Evolutionary conservation across 2,888 invertebrate species (phyloP), one percentile per base, ranked within the genome.

Genomic region (Leptothorax acervorum): DNA sequence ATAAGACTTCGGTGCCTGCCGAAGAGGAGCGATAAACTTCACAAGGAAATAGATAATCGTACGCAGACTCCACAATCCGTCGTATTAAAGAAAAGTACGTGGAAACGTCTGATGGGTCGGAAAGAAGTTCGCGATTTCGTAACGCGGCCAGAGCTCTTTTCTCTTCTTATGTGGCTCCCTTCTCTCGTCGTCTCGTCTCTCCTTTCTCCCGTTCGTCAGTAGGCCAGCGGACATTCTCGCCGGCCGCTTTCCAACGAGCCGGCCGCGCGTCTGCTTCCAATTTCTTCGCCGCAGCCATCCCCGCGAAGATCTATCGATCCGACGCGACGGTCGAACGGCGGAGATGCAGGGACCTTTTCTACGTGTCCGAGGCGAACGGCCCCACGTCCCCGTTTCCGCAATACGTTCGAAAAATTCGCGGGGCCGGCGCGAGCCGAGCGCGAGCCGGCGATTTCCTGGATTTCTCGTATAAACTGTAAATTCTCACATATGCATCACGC

Each of bases 201-300:
- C 86, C 87, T 90, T 90, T 90, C 90, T 90, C 90, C 84, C 35
- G 86, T 87, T 85, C 85, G 88, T 88, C 89, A 90, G 90, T 90
- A 90, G 90, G 90, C 90, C 90, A 90, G 73, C 90, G 86, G 84
- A 86, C 89, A 90, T 88, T 90, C 90, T 70, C 89, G 90, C 28
- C 66, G 83, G 75, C 87, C 88, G 90, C 90, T 90, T 90, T 90
- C 90, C 89, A 90, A 89, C 88, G 81, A 63, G 63, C 35, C 6
- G 79, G 82, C 75, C 70, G 45, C 79, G 28, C 45, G 65, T 70
- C 53, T 82, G 84, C 89, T 81, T 76, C 83, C 78, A 86, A 90
- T 89, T 89, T 88, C 89, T 68, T 83, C 86, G 85, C 39, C 48
- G 70, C 66, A 55, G 82, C 86, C 81, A 85, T 89, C 86, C 78